These are phyloP conservation scores for Sphaerophoria rueppellii DNA, from an alignment of 2,888 invertebrate species.

Conservation along the genomic window DNA sequence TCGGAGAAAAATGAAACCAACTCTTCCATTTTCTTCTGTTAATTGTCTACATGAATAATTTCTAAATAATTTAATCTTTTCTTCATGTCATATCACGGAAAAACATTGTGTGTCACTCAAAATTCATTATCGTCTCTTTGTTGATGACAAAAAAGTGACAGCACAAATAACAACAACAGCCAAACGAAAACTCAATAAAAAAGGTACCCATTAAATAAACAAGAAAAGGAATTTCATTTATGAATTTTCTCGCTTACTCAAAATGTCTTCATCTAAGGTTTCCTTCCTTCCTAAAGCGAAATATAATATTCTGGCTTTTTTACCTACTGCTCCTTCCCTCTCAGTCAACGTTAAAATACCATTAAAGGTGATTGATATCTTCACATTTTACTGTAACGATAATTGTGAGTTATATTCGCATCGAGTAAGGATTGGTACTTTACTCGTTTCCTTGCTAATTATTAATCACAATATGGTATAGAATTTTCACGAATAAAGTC, in stretches of 20 bases:
- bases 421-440: conserved; percentile 41
- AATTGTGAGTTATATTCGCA: conserved; percentile 56
- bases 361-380: conserved; percentile 62
- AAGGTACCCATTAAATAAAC: conserved; percentile 11
- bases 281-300: conserved; percentile 4
- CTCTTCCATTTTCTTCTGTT: not conserved
- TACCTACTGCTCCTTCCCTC: not conserved
- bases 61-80: conserved; percentile 11
- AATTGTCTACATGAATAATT: conserved; percentile 3
- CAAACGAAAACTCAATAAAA: conserved; percentile 9
- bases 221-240: conserved; percentile 12
- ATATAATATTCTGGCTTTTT: conserved; percentile 34
- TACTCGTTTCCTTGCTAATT: conserved; percentile 52
- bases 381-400: conserved; percentile 48
- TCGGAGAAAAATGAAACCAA: too few relatives aligned
- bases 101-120: conserved; percentile 18
- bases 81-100: conserved; percentile 10
- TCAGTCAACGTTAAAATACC: conserved; percentile 33
- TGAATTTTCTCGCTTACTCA: not conserved
- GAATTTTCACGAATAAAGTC: not conserved
- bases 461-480: conserved; percentile 40
- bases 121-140: conserved; percentile 12
- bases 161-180: not conserved
- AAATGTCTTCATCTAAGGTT: conserved; percentile 16
- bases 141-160: not conserved